Evolutionary conservation across 2,797 vertebrate species (phyloP).

Genomic region (Eutrigla gurnardus): DNA sequence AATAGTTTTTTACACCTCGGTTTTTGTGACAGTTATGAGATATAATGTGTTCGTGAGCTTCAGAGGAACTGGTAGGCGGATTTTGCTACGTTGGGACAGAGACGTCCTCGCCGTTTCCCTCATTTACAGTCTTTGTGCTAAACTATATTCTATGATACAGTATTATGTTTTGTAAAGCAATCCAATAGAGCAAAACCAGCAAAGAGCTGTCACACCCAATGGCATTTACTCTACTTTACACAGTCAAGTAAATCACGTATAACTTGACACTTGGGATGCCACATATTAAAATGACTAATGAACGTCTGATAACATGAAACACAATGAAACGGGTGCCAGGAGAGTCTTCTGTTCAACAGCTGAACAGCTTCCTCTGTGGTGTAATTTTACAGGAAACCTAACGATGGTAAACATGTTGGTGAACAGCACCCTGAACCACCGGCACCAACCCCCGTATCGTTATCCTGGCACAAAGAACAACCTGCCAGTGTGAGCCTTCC

Average conservation of each 20-base stretch:
- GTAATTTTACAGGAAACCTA: background rate
- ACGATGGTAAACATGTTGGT: background rate
- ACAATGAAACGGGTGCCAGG: background rate
- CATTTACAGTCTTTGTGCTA: background rate
- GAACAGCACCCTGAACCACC: background rate
- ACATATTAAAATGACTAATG: background rate
- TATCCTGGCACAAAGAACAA: background rate
- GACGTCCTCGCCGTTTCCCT: fast-evolving
- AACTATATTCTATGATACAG: background rate
- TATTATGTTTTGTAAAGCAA: background rate
- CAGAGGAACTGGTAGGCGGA: background rate
- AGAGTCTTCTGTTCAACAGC: background rate
- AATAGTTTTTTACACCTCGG: background rate
- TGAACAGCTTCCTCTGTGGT: background rate
- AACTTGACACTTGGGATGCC: constrained; percentile 3
- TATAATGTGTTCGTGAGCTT: background rate
- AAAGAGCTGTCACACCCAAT: constrained; percentile 43
- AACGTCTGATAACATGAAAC: background rate
- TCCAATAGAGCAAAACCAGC: background rate
- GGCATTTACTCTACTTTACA: constrained; percentile 15
- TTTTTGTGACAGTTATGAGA: background rate
- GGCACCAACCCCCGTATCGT: background rate
- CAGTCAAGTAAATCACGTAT: constrained; percentile 1
- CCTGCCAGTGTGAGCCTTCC: background rate
- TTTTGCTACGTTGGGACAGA: background rate